A percentile compares a stretch with the other conserved stretches of the same genome.
phyloP scores from a whole-genome alignment of 2,113 vertebrate species.

The Ifrita kowaldi region DNA sequence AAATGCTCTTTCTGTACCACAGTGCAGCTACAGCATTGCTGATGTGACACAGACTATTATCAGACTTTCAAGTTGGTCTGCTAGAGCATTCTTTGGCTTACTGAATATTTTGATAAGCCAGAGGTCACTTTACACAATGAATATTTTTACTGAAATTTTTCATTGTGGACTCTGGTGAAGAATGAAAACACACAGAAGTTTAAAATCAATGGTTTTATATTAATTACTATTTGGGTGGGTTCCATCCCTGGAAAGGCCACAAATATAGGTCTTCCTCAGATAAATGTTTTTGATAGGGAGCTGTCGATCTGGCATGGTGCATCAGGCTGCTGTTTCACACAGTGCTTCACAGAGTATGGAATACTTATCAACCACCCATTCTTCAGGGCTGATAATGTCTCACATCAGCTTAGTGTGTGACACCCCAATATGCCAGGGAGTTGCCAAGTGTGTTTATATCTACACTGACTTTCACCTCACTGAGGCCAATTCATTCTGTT shows the following conservation, averaged over 20 bases:
- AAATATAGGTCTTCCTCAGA: neutral
- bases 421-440: neutral
- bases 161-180: neutral
- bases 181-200: neutral
- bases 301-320: neutral
- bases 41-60: neutral
- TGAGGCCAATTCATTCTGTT: neutral
- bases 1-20: neutral
- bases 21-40: neutral
- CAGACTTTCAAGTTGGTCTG: neutral
- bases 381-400: neutral
- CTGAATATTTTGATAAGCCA: neutral
- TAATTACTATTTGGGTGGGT: neutral
- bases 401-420: neutral
- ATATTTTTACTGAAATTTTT: neutral
- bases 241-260: neutral
- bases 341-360: neutral
- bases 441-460: neutral
- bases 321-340: neutral
- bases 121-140: neutral
- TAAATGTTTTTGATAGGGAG: neutral
- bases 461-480: neutral
- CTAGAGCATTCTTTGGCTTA: neutral
- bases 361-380: neutral
- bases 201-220: neutral